Percentiles rank a stretch among this genome's conserved stretches.
These are phyloP conservation scores for Chymomyza caudatula DNA, from an alignment of 2,888 invertebrate genomes.

Conservation along the genomic window DNA sequence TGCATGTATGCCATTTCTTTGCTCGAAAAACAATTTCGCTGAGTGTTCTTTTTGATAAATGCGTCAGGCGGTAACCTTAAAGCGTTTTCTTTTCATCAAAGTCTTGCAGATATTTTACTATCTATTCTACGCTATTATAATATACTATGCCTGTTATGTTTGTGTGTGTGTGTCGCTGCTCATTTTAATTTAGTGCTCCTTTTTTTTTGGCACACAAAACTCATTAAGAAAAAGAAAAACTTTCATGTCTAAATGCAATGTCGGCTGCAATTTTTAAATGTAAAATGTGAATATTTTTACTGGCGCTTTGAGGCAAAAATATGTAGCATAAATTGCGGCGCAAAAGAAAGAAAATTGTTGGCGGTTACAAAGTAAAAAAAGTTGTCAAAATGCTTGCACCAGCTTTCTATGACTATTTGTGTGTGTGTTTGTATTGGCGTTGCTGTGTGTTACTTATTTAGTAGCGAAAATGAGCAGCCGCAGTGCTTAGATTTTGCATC, in stretches of 20 bases:
- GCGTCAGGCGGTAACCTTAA: background rate
- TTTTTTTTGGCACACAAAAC: conserved; percentile 4
- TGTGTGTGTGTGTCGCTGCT: background rate
- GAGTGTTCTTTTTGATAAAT: conserved; percentile 16
- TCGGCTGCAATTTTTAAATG: conserved; percentile 4
- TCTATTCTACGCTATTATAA: background rate
- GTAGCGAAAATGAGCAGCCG: conserved; percentile 69
- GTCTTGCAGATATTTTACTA: background rate
- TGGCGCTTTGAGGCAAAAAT: background rate
- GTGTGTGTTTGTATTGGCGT: conserved; percentile 7
- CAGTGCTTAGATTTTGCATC: conserved; percentile 40
- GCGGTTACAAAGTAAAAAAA: background rate
- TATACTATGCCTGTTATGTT: background rate
- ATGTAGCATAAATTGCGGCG: background rate
- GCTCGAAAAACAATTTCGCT: conserved; percentile 12
- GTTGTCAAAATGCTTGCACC: background rate
- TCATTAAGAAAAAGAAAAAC: conserved; percentile 3
- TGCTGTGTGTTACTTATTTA: conserved; percentile 57
- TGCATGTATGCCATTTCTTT: conserved; percentile 13
- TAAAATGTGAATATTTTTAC: conserved; percentile 1
- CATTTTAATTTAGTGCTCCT: background rate
- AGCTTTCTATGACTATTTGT: conserved; percentile 15
- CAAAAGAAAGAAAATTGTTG: conserved; percentile 7
- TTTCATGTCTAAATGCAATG: conserved; percentile 1
- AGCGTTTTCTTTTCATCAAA: background rate